Evolutionary conservation across 2,113 vertebrate genomes (phyloP), one percentile per base, ranked within the genome.

Genomic region (Protobothrops mucrosquamatus): DNA sequence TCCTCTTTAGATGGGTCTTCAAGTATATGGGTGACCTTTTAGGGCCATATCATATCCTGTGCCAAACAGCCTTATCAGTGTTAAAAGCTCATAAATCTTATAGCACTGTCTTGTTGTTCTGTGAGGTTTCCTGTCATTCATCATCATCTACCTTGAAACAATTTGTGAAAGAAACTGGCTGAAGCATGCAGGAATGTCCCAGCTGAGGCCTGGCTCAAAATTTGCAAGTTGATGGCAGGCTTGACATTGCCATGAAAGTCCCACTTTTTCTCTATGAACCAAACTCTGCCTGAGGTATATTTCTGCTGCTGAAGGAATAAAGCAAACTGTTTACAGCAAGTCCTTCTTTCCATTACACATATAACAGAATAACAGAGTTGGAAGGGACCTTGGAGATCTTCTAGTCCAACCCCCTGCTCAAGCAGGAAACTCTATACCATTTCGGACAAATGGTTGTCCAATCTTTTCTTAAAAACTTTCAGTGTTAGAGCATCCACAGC

Each of bases 41-140:
- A 95, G 55, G 74, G 61, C 0, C 2, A 69, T 2, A 1, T 2
- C 0, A 46, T 24, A 46, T 87, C 88, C 89, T 64, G 43, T 89
- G 95, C 51, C 93, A 87, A 92, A 11, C 5, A 96, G 87, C 24
- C 86, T 85, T 89, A 56, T 91, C 89, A 59, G 87, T 89, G 54
- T 88, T 91, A 95, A 95, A 92, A 91, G 46, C 88, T 69, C 54
- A 85, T 94, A 95, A 92, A 87, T 94, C 85, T 87, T 24, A 43
- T 20, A 39, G 29, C 81, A 55, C 55, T 56, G 86, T 29, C 89
- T 92, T 92, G n/a, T 92, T 85, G 93, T 69, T 94, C 81, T 88
- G 43, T 55, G 91, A 2, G 52, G 10, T 34, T 88, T 56, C 14
- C 87, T 90, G 18, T 90, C 0, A 81, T 91, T 55, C n/a, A 74